Evolutionary conservation across 2,888 invertebrate genomes (phyloP), one percentile per base, ranked within the genome.

Genomic region (Latheticus oryzae): DNA sequence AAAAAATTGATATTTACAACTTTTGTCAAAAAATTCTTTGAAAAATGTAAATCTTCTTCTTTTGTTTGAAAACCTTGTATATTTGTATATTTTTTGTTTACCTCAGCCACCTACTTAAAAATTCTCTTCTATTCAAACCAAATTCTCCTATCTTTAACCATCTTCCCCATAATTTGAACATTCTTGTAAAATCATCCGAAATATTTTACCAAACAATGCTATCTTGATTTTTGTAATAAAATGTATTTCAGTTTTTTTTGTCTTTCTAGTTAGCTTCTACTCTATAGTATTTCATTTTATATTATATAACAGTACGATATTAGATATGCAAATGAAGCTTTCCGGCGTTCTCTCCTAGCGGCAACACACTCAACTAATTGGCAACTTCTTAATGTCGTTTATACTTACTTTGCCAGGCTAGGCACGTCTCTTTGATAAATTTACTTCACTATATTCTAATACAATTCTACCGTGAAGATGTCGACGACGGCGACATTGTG

Each of bases 351-450:
- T 37, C 72, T 73, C 71, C 72, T 68, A 67, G 71, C 75, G 74
- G 74, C 76, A 72, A 73, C 76, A 75, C 75, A 74, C 74, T 74
- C 75, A 75, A 76, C 78, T 78, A 78, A 78, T 78, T 78, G 78
- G 77, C 78, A 78, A 78, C 78, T 78, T 78, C 78, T 78, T 78
- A 78, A 78, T 77, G 76, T 78, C 78, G 78, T 79, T 79, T 79
- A 78, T 77, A 78, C 78, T 78, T 79, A 78, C 78, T 78, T 77
- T 78, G 72, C 77, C 73, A 78, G 71, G 75, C 77, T 72, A 75
- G 72, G 77, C 78, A 78, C 78, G 78, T 77, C 76, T 77, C 78
- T 78, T 78, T 78, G 78, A 78, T 76, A 78, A 74, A 75, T 76
- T 75, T 73, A 75, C 75, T 76, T 74, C 73, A 73, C 69, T 73